Percentiles rank a stretch among this genome's conserved stretches.
These are phyloP conservation scores for Podotricha telesiphe DNA, from an alignment of 2,888 invertebrate species.

Conservation along the genomic window DNA sequence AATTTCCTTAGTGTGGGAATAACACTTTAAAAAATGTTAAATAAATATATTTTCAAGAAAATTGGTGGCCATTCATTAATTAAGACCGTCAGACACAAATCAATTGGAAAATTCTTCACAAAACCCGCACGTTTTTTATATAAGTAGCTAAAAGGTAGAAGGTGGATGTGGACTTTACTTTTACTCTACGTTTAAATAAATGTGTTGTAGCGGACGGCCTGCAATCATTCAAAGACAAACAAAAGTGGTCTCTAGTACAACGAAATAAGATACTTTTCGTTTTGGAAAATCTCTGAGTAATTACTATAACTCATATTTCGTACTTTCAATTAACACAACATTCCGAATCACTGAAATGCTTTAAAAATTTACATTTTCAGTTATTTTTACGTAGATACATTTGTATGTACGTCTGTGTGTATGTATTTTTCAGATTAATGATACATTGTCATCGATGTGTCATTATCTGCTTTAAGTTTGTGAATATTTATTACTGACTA, in stretches of 20 bases:
- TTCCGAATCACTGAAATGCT: constrained; percentile 27
- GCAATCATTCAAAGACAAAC: constrained; percentile 30
- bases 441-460: neutral
- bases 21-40: too few relatives aligned
- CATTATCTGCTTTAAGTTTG: neutral
- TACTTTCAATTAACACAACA: constrained; percentile 26
- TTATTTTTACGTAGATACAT: neutral
- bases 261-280: constrained; percentile 5
- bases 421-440: constrained; percentile 1
- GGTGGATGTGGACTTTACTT: constrained; percentile 22
- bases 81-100: neutral
- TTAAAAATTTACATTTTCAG: constrained; percentile 22
- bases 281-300: neutral
- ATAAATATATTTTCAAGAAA: neutral
- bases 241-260: constrained; percentile 12
- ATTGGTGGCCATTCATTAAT: neutral
- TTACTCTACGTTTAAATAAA: constrained; percentile 29
- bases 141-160: neutral
- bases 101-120: neutral
- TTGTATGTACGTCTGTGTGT: neutral
- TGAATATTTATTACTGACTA: neutral
- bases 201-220: constrained; percentile 19
- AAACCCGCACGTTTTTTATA: neutral
- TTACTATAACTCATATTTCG: constrained; percentile 34
- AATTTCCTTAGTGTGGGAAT: too few relatives aligned